Evolutionary conservation across 1,140 invertebrate genomes (phyloP).

Genomic region (Homalodisca vitripennis): DNA sequence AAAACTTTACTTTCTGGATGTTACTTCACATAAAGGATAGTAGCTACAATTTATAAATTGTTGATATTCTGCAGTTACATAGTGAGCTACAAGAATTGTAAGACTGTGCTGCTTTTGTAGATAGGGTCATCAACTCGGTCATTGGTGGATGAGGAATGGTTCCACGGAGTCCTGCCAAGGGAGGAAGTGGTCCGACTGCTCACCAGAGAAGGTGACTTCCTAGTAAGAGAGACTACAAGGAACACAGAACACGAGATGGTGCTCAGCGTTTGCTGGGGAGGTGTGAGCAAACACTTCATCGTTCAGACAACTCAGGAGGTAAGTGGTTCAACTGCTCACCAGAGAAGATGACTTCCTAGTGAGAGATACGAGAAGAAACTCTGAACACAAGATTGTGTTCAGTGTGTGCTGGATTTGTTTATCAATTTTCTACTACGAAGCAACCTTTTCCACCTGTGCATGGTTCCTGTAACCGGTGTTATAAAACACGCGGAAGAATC

Average conservation of each 20-base stretch:
- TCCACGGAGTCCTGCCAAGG: slow-evolving; percentile 92
- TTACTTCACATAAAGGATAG: too few species aligned
- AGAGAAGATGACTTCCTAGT: too few species aligned
- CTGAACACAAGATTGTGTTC: too few species aligned
- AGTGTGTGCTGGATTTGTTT: too few species aligned
- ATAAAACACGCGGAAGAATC: too few species aligned
- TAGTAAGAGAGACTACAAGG: slow-evolving; percentile 91
- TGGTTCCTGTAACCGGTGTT: too few species aligned
- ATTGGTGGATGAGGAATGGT: slow-evolving; percentile 92
- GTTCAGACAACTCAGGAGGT: slow-evolving; percentile 92
- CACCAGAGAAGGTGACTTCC: slow-evolving; percentile 86
- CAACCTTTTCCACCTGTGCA: too few species aligned
- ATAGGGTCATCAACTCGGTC: slow-evolving; percentile 41
- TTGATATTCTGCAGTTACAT: too few species aligned
- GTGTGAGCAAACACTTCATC: slow-evolving; percentile 91
- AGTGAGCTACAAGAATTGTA: not conserved
- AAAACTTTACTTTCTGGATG: too few species aligned
- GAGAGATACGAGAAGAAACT: too few species aligned
- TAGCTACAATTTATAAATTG: too few species aligned
- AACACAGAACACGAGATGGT: slow-evolving; percentile 93
- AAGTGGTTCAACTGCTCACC: slow-evolving; percentile 37
- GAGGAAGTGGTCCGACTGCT: slow-evolving; percentile 93
- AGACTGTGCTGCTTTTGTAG: slow-evolving; percentile 28
- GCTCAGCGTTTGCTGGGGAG: slow-evolving; percentile 92
- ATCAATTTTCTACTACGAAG: too few species aligned